Evolutionary conservation across 2,113 vertebrate genomes (phyloP), one percentile per base, ranked within the genome.

Genomic region (Seriola rivoliana): DNA sequence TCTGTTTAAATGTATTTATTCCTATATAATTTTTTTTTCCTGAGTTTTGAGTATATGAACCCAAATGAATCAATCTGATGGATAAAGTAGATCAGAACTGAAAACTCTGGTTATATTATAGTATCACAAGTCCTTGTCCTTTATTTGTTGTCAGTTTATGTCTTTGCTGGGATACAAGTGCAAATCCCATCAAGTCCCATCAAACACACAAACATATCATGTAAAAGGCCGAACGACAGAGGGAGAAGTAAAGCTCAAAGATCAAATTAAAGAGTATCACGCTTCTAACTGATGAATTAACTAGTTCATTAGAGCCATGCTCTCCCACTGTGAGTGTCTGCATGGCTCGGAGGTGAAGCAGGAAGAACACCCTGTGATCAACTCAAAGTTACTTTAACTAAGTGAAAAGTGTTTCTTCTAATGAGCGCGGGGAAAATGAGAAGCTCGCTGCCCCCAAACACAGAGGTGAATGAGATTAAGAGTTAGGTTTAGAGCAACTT

Each of bases 221-320:
- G 38, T 50, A 23, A 14, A 71, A 75, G 55, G 3, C 25, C 0
- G 16, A 12, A 13, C 8, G 2, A 71, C 60, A 59, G 59, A 64
- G 23, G 11, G 34, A 67, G 2, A 55, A 38, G 46, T 17, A 3
- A 9, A 75, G 42, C 65, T 78, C 54, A 80, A 85, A 72, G 48
- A 46, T 42, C 46, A 64, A 71, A 75, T 84, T 81, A 71, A 72
- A 84, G 52, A 25, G 34, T 25, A 54, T 57, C 9, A 10, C 25
- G 68, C 50, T 64, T 64, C 29, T 74, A 73, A 85, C 19, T 76
- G 77, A 76, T 70, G 29, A 71, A 78, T 54, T 52, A 82, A 71
- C 79, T 77, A 75, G 44, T 62, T 86, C 38, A 64, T 84, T 80
- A 77, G 32, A 19, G 50, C 59, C 4, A 25, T 0, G 12, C 12